Percentiles rank a stretch among this genome's conserved stretches.
Conservation (phyloP, 2,888 invertebrate genomes). For the Belgica antarctica region DNA sequence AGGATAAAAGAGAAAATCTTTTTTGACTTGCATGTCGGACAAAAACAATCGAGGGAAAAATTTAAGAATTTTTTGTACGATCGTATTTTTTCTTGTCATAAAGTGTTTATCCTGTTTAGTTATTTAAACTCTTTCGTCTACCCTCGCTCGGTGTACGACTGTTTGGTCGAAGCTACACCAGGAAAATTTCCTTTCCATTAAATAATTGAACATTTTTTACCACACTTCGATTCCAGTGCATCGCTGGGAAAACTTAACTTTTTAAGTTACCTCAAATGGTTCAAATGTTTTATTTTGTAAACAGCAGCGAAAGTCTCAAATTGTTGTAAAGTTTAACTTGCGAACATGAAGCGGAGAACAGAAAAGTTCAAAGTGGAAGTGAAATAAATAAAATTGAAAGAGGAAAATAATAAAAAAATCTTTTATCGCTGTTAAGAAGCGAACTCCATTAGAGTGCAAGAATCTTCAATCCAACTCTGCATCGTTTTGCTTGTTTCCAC, state of each 20-base stretch:
- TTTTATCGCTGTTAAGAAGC: conserved; percentile 21
- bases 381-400: conserved; percentile 37
- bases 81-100: not conserved
- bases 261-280: not conserved
- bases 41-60: not conserved
- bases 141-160: not conserved
- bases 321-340: conserved; percentile 17
- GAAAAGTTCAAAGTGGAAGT: conserved; percentile 30
- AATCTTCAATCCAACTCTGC: not conserved
- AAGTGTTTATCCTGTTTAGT: conserved; percentile 41
- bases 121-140: conserved; percentile 40
- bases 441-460: conserved; percentile 4
- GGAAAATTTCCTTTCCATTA: conserved; percentile 30
- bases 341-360: not conserved
- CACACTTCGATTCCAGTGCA: conserved; percentile 20
- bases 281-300: conserved; percentile 22
- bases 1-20: conserved; percentile 10
- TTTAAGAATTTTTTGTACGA: conserved; percentile 10
- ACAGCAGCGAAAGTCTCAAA: conserved; percentile 5
- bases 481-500: not conserved
- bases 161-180: conserved; percentile 3
- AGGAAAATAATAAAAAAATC: conserved; percentile 12
- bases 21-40: not conserved
- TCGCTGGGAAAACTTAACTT: conserved; percentile 5
- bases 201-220: conserved; percentile 37